Percentiles rank a stretch among this genome's conserved stretches.
Evolutionary conservation across 2,113 vertebrate species (phyloP).

Genomic region (Antidorcas marsupialis): DNA sequence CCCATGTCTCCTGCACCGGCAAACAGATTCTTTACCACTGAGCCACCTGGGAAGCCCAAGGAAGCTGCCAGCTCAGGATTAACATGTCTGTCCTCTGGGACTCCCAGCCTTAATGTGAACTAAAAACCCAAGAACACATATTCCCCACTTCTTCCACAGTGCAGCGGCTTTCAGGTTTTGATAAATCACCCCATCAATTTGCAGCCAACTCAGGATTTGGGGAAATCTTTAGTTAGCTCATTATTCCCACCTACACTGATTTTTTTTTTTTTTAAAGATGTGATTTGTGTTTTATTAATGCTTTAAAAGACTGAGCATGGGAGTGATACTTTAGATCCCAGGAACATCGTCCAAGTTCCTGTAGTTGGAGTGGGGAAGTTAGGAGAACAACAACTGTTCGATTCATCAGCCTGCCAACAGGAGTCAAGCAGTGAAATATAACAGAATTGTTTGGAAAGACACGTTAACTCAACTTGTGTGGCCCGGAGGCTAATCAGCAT

Average conservation of each 20-base stretch:
- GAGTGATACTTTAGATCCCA: not conserved
- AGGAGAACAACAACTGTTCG: not conserved
- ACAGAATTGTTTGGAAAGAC: slow-evolving; percentile 64
- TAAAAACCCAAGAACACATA: not conserved
- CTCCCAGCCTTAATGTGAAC: not conserved
- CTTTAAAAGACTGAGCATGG: slow-evolving; percentile 27
- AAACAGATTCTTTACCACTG: not conserved
- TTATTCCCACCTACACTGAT: slow-evolving; percentile 25
- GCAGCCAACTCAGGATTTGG: not conserved
- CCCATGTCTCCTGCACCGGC: not conserved
- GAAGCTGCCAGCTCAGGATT: not conserved
- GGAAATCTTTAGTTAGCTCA: slow-evolving; percentile 10
- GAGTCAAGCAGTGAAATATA: slow-evolving; percentile 59
- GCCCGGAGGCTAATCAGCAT: slow-evolving; percentile 69
- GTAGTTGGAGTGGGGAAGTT: not conserved
- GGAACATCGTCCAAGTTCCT: not conserved
- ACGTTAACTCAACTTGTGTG: slow-evolving; percentile 71
- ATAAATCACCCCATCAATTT: slow-evolving; percentile 14
- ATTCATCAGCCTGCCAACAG: slow-evolving; percentile 32
- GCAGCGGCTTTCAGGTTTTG: not conserved
- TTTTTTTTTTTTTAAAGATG: not conserved
- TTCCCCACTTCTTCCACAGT: not conserved
- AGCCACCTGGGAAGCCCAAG: not conserved
- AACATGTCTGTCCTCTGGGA: not conserved
- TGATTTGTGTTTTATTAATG: slow-evolving; percentile 13